Evolutionary conservation across 2,888 invertebrate genomes (phyloP).

Genomic region (Diaphora mendica): DNA sequence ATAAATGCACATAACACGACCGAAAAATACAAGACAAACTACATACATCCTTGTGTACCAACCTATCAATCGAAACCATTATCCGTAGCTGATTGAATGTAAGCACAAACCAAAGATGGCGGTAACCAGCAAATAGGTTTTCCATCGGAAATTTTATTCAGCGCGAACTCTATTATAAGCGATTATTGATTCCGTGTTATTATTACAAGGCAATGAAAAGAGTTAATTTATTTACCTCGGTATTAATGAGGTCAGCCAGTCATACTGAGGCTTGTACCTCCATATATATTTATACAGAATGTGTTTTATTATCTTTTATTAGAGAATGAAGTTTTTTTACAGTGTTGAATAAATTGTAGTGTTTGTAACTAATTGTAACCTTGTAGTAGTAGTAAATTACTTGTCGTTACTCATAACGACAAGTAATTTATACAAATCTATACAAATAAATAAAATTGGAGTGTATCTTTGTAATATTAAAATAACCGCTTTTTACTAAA

Average conservation of each 20-base stretch:
- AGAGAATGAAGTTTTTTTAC: not conserved
- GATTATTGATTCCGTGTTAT: slow-evolving; percentile 8
- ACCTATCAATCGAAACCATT: slow-evolving; percentile 35
- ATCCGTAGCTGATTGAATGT: slow-evolving; percentile 49
- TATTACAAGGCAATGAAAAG: slow-evolving; percentile 22
- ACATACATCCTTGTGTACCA: not conserved
- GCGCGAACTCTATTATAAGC: slow-evolving; percentile 28
- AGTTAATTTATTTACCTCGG: slow-evolving; percentile 33
- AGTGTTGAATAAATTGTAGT: too few species aligned
- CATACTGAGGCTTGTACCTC: not conserved
- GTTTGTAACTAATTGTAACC: too few species aligned
- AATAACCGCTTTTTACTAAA: too few species aligned
- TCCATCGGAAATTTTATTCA: slow-evolving; percentile 44
- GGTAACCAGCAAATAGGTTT: slow-evolving; percentile 35
- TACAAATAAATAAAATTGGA: too few species aligned
- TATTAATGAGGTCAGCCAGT: not conserved
- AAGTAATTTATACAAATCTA: too few species aligned
- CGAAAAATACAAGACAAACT: slow-evolving; percentile 7
- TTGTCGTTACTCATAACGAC: too few species aligned
- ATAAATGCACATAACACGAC: not conserved
- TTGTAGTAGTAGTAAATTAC: too few species aligned
- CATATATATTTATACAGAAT: not conserved
- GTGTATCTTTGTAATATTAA: too few species aligned
- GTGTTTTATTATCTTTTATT: not conserved
- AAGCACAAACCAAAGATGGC: slow-evolving; percentile 45